A percentile compares a stretch with the other conserved stretches of the same genome.
phyloP scores from a whole-genome alignment of 2,888 invertebrate genomes.

The Erebia epiphron region DNA sequence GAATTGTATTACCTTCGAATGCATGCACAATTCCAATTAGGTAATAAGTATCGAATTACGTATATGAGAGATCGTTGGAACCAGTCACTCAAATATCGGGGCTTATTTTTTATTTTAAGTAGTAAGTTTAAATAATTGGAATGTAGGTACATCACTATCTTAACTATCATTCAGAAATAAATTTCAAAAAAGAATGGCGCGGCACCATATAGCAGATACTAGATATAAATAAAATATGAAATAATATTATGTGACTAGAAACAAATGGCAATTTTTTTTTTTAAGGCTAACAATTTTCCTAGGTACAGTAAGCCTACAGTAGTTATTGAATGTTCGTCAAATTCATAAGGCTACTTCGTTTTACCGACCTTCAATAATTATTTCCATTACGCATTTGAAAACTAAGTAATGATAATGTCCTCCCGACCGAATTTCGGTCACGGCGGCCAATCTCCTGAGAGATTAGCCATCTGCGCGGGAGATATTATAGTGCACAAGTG shows the following conservation, averaged over 20 bases:
- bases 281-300: neutral
- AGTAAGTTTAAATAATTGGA: slow-evolving; percentile 45
- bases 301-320: neutral
- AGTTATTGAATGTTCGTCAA: neutral
- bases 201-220: neutral
- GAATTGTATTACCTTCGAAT: slow-evolving; percentile 54
- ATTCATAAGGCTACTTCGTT: neutral
- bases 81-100: slow-evolving; percentile 28
- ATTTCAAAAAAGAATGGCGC: neutral
- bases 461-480: too few species aligned
- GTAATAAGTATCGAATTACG: slow-evolving; percentile 58
- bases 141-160: slow-evolving; percentile 58
- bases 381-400: neutral
- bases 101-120: slow-evolving; percentile 42
- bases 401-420: too few species aligned
- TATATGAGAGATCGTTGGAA: slow-evolving; percentile 33
- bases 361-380: neutral
- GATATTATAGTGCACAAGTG: too few species aligned
- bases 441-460: too few species aligned
- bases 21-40: slow-evolving; percentile 59
- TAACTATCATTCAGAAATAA: slow-evolving; percentile 32
- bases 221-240: neutral
- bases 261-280: neutral
- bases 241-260: slow-evolving; percentile 7
- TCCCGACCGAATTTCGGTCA: too few species aligned